Base-by-base conservation (phyloP, 1,140 invertebrate genomes). In the Hyphantria cunea region DNA sequence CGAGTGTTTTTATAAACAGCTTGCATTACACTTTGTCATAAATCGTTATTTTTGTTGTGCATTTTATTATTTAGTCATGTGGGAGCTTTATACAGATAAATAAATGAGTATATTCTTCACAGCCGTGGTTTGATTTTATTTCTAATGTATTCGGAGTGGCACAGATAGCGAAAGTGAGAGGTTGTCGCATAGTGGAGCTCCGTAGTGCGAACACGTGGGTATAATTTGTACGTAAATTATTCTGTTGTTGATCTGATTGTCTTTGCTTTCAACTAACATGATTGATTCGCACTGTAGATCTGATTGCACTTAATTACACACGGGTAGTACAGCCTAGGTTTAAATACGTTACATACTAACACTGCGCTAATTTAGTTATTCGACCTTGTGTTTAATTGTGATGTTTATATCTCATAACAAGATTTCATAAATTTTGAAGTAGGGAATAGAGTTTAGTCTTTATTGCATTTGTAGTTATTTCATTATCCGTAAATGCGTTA, bases 61-160 rank as follows among this genome's bases (percentile, higher is more conserved):
- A 58, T 73, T 66, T 64, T 58, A 69, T 70, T 53, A 68, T 69
- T 68, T 68, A 69, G 69, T 67, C 52, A 41, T 63, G 55, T 58
- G 32, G 41, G 61, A 75, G 76, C 68, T 73, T 72, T 61, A 64
- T 69, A 65, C 56, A 68, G 59, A 68, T 42, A 76, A 86, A 86
- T 86, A 86, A 86, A 86, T 70, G 72, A 76, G 70, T 84, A 82
- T 86, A 78, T 84, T 84, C 78, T 78, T 80, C 74, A 80, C 68
- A 84, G 77, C 70, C 72, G 72, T 83, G 73, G 80, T 82, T 84
- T 84, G 82, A 83, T 86, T 86, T 85, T 80, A 82, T 85, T 83
- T 80, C 67, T 68, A 49, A 74, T 66, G 72, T 68, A 72, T 67
- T 74, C 67, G 58, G 64, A 67, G 64, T 67, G 60, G 52, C 62